phyloP scores from a whole-genome alignment of 2,888 invertebrate genomes.

The Holacanthella duospinosa region DNA sequence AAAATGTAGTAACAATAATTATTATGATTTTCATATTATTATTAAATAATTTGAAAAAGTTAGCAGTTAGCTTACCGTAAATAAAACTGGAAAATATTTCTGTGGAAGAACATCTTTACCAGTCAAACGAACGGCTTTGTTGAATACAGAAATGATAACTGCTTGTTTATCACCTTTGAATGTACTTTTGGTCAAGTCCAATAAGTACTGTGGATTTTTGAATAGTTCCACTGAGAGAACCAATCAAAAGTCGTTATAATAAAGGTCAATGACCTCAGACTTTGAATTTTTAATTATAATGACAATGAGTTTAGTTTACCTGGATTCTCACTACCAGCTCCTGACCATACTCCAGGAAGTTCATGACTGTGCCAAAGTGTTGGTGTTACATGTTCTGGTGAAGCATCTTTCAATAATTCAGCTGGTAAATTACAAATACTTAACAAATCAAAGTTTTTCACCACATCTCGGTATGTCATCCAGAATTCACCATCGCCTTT shows the following conservation, averaged over 20 bases:
- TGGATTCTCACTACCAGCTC: background rate
- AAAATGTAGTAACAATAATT: too few species aligned
- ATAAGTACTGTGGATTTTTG: background rate
- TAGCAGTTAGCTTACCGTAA: background rate
- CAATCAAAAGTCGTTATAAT: background rate
- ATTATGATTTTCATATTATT: too few species aligned
- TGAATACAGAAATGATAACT: background rate
- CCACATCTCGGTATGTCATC: background rate
- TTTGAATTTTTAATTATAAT: background rate
- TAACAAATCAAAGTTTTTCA: background rate
- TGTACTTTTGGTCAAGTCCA: background rate
- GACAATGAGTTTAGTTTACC: slow-evolving; percentile 1
- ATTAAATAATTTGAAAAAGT: background rate
- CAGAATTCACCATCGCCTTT: slow-evolving; percentile 3
- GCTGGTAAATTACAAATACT: background rate
- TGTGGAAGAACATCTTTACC: background rate
- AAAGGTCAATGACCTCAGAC: background rate
- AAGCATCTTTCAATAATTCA: background rate
- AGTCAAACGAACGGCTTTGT: background rate
- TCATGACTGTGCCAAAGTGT: background rate
- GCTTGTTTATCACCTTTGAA: background rate
- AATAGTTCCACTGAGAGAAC: background rate
- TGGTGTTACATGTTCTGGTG: background rate
- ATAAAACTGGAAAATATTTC: background rate
- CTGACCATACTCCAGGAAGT: background rate